A percentile compares a stretch with the other conserved stretches of the same genome.
Evolutionary conservation across 2,113 vertebrate genomes (phyloP).

Genomic region (Dryoscopus gambensis): DNA sequence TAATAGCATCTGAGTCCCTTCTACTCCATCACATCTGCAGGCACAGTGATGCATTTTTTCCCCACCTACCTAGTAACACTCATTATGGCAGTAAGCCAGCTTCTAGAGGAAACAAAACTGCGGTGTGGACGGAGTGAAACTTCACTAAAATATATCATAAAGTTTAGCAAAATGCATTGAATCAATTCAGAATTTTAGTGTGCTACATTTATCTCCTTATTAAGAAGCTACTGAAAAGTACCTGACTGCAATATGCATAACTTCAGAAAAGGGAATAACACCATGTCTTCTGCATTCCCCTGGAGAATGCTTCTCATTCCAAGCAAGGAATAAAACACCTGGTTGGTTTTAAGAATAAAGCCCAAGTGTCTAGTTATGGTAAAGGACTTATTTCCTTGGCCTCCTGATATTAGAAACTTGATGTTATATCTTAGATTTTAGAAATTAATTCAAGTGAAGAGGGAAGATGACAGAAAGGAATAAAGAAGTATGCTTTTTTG

Average conservation of each 20-base stretch:
- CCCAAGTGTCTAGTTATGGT: neutral
- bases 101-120: neutral
- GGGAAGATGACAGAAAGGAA: neutral
- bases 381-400: neutral
- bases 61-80: neutral
- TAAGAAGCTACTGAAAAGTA: neutral
- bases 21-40: neutral
- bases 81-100: neutral
- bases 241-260: neutral
- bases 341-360: neutral
- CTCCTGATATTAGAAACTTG: neutral
- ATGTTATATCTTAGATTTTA: neutral
- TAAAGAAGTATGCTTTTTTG: accelerated
- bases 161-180: neutral
- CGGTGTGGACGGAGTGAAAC: neutral
- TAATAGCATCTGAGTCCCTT: neutral
- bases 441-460: neutral
- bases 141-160: neutral
- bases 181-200: neutral
- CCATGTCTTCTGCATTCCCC: neutral
- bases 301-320: neutral
- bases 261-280: neutral
- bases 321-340: neutral
- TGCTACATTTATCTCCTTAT: neutral
- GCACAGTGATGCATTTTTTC: neutral